These are phyloP conservation scores for Steatornis caripensis DNA, from an alignment of 2,113 vertebrate species.

Conservation along the genomic window DNA sequence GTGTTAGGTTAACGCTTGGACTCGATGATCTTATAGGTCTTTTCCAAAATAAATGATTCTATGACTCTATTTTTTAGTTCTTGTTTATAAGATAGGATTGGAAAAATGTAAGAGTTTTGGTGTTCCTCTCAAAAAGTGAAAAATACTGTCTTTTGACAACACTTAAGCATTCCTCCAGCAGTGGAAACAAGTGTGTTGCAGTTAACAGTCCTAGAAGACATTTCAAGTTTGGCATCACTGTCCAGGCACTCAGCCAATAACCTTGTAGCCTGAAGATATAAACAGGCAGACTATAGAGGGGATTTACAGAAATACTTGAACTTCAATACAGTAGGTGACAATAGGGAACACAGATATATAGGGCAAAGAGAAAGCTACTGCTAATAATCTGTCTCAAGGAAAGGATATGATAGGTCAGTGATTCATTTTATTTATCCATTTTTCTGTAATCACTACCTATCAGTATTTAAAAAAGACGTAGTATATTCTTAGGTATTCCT, in stretches of 20 bases:
- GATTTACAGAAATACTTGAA: slow-evolving; percentile 19
- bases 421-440: no score
- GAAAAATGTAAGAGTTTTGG: not conserved
- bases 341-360: no score
- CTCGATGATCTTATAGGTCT: no score
- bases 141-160: not conserved
- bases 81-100: not conserved
- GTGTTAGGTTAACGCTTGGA: no score
- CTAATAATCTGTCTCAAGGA: no score
- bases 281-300: not conserved
- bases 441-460: no score
- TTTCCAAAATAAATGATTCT: no score
- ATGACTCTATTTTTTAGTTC: not conserved
- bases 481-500: no score
- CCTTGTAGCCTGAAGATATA: slow-evolving; percentile 9
- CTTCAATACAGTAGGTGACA: no score
- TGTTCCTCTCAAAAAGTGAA: not conserved
- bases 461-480: no score
- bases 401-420: no score
- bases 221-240: not conserved
- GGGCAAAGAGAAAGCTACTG: no score
- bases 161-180: not conserved
- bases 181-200: not conserved
- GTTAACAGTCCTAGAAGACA: slow-evolving; percentile 10
- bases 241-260: slow-evolving; percentile 18